phyloP scores from a whole-genome alignment of 2,797 vertebrate genomes.

The Myotis daubentonii region DNA sequence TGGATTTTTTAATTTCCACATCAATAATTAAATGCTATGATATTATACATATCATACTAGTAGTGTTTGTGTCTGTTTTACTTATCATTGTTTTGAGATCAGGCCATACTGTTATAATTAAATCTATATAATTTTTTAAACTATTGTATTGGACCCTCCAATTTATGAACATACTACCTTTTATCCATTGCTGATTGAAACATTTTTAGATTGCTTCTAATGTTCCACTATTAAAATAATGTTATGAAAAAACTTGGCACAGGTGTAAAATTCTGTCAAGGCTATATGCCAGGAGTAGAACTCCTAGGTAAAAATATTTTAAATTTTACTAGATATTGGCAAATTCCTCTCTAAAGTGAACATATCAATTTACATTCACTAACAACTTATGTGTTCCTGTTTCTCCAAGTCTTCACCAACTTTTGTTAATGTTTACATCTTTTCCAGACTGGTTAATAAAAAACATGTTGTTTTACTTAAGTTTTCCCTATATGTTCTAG shows the following conservation, averaged over 20 bases:
- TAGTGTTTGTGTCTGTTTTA: background rate
- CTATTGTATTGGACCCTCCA: background rate
- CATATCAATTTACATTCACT: background rate
- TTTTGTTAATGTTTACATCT: constrained; percentile 25
- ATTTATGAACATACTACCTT: background rate
- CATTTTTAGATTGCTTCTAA: background rate
- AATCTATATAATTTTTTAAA: background rate
- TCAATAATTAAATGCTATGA: background rate
- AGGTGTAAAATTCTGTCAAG: background rate
- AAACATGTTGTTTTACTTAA: background rate
- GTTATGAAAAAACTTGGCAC: background rate
- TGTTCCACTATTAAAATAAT: background rate
- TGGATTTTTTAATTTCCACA: background rate
- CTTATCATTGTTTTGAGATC: background rate
- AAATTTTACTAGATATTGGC: background rate
- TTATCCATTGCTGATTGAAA: background rate
- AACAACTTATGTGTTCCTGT: background rate
- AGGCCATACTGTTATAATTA: background rate
- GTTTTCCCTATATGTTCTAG: background rate
- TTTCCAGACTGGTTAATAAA: background rate
- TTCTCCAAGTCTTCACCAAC: background rate
- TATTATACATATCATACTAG: background rate
- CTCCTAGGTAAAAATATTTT: background rate
- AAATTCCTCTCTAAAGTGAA: constrained; percentile 15
- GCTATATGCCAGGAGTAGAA: constrained; percentile 2